A percentile compares a stretch with the other conserved stretches of the same genome.
Evolutionary conservation across 2,113 vertebrate species (phyloP).

Genomic region (Setophaga kirtlandii): DNA sequence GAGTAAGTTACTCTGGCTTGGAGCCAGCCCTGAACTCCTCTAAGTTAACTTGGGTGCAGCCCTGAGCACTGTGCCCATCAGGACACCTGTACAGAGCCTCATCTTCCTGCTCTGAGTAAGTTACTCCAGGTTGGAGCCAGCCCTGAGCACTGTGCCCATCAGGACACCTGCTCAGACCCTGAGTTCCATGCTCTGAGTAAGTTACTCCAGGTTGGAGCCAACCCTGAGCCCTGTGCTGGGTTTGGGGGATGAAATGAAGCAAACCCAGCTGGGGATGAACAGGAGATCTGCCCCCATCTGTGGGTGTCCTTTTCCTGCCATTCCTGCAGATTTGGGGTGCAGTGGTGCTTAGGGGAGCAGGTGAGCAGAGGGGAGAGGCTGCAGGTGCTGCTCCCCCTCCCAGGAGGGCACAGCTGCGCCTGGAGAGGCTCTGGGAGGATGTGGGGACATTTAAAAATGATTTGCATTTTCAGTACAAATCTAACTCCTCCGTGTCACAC

Average conservation of each 20-base stretch:
- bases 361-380: background rate
- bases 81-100: too few relatives aligned
- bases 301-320: accelerated
- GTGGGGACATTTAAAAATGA: accelerated
- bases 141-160: background rate
- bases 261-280: accelerated
- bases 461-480: background rate
- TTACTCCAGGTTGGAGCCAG: too few relatives aligned
- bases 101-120: too few relatives aligned
- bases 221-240: accelerated
- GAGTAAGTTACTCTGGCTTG: background rate
- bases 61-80: too few relatives aligned
- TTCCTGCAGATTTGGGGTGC: accelerated
- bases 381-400: background rate
- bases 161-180: background rate
- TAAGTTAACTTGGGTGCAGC: background rate
- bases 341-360: accelerated
- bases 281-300: accelerated
- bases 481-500: background rate
- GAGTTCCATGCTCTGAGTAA: background rate
- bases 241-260: accelerated
- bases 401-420: accelerated
- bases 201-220: background rate
- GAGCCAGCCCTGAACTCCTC: background rate
- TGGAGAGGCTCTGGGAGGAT: accelerated